Base-by-base conservation (phyloP, 2,888 invertebrate genomes). In the Hydrotaea cyrtoneurina region DNA sequence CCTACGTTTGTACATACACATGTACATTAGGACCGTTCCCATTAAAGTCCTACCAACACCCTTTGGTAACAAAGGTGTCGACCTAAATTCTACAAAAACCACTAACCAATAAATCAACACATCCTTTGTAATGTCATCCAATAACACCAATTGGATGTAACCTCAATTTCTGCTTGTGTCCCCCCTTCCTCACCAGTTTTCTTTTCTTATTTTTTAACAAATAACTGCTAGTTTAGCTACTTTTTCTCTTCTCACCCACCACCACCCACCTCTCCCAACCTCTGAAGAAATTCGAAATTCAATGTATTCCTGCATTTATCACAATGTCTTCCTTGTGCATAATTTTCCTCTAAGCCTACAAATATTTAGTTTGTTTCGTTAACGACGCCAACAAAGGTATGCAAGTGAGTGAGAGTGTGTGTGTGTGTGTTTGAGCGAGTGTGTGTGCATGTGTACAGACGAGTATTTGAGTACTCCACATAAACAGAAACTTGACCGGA, bases 401-500 rank as follows among this genome's bases (percentile, higher is more conserved):
- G 43, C 43, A 43, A 31, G 31, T 31, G 7, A 2, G 31, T 7
- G 31, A 7, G 7, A 4, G 31, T 31, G 5, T 50, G 50, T 13
- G 31, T 43, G 43, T 43, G 13, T 43, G 43, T 43, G 7, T n/a
- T n/a, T n/a, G n/a, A n/a, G n/a, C n/a, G n/a, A n/a, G n/a, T n/a
- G n/a, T n/a, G n/a, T n/a, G 2, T 43, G 43, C 43, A n/a, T n/a
- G n/a, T n/a, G n/a, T n/a, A 10, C 11, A 13, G 43, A 13, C 10
- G 43, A n/a, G 13, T 39, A 39, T 39, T 15, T 17, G 55, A 55
- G 59, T 15, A 50, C 59, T 59, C 15, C 50, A 17, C 66, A 19
- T 69, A 17, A 62, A 85, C 79, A 85, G 69, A 86, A 86, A 86
- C 88, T 91, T 91, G 91, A 90, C 91, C 91, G 91, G 91, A 91